Conservation (phyloP, 2,888 invertebrate species). For the Octonoba sinensis region DNA sequence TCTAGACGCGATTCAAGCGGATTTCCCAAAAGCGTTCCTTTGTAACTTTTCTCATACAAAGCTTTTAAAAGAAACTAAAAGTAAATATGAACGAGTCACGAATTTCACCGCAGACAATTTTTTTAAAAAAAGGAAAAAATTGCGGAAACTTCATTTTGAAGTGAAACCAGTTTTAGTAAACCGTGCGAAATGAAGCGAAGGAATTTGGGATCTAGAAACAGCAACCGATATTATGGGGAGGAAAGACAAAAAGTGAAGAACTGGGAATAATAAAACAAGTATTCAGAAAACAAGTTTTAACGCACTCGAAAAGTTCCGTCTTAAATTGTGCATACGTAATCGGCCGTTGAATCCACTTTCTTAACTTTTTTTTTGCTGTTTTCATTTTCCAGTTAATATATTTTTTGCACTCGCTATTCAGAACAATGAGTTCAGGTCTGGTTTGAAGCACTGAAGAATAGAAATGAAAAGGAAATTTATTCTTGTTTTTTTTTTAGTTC, state of each 20-base stretch:
- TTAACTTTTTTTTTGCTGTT: background rate
- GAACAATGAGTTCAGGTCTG: slow-evolving; percentile 32
- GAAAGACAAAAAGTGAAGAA: background rate
- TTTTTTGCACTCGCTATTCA: background rate
- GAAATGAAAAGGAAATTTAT: slow-evolving; percentile 10
- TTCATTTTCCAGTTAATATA: background rate
- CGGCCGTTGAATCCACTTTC: slow-evolving; percentile 20
- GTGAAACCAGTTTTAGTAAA: slow-evolving; percentile 33
- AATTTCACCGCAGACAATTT: too few species aligned
- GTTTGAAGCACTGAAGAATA: slow-evolving; percentile 17
- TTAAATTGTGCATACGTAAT: slow-evolving; percentile 45
- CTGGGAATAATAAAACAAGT: slow-evolving; percentile 4
- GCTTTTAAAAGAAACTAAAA: too few species aligned
- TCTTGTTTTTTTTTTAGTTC: slow-evolving; percentile 1
- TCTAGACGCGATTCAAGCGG: too few species aligned
- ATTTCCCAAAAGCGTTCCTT: too few species aligned
- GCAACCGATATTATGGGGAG: background rate
- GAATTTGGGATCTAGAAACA: background rate
- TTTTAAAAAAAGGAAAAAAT: background rate
- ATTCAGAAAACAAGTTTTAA: slow-evolving; percentile 41
- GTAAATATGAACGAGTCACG: too few species aligned
- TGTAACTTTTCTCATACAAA: too few species aligned
- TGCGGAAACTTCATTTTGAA: background rate
- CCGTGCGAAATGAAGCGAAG: background rate
- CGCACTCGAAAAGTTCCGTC: slow-evolving; percentile 38